These are phyloP conservation scores for Catajapyx aquilonaris DNA, from an alignment of 1,140 invertebrate species.

Conservation along the genomic window DNA sequence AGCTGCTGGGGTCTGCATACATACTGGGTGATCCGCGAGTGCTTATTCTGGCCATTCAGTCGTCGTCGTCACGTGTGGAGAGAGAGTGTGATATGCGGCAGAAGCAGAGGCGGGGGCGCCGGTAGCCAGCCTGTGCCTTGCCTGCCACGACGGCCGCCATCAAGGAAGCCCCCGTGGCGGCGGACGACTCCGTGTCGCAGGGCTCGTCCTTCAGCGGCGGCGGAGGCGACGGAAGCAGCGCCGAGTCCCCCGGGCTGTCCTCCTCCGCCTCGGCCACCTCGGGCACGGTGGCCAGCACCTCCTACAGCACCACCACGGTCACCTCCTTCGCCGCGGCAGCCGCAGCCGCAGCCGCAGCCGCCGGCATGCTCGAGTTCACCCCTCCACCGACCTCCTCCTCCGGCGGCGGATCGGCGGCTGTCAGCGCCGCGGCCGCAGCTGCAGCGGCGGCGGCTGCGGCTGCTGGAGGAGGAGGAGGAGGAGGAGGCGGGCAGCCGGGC, in stretches of 20 bases:
- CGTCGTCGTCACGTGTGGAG: background rate
- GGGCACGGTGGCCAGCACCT: background rate
- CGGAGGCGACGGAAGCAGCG: background rate
- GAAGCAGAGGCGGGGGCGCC: no score
- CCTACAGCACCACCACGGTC: background rate
- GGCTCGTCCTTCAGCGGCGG: background rate
- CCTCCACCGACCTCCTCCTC: conserved; percentile 3
- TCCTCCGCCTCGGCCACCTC: background rate
- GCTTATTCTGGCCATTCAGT: background rate
- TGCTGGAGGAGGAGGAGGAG: conserved; percentile 4
- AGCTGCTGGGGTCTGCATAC: background rate
- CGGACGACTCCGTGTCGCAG: background rate
- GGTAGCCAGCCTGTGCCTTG: background rate
- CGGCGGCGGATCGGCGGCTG: no score
- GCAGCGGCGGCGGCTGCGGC: no score
- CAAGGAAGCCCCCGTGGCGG: background rate
- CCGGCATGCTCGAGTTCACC: conserved; percentile 11
- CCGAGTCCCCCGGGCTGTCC: background rate
- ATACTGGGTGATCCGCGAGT: background rate
- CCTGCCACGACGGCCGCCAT: background rate
- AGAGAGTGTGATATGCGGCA: no score
- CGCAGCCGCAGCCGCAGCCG: background rate
- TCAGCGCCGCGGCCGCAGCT: no score
- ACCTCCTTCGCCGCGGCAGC: background rate
- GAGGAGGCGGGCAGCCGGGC: conserved; percentile 22